Conservation (phyloP, 2,113 vertebrate species). For the Andinoacara biseriatus region DNA sequence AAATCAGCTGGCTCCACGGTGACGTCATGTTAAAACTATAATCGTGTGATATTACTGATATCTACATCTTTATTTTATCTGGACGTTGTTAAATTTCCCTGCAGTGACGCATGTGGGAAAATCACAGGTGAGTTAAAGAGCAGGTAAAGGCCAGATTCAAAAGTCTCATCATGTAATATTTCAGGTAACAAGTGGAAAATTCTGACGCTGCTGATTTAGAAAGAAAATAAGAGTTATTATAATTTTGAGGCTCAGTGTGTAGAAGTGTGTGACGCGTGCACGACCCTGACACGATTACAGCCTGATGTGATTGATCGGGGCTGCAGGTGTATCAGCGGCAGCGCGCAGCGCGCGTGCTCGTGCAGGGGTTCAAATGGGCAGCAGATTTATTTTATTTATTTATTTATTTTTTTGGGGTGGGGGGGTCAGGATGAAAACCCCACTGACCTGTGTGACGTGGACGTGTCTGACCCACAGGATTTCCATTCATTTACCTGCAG, state of each 20-base stretch:
- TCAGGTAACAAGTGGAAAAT: neutral
- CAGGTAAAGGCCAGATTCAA: no score
- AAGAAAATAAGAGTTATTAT: accelerated
- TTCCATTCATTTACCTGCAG: constrained; percentile 55
- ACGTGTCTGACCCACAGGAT: constrained; percentile 25
- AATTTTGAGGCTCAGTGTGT: neutral
- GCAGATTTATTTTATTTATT: neutral
- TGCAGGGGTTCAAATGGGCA: constrained; percentile 11
- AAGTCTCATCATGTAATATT: neutral
- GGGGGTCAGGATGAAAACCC: constrained; percentile 23
- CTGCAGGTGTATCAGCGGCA: neutral
- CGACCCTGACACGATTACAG: neutral
- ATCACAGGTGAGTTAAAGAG: no score
- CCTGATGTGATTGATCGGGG: constrained; percentile 10
- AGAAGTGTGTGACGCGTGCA: neutral
- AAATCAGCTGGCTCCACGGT: neutral
- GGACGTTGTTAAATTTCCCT: neutral
- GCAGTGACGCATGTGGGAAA: accelerated
- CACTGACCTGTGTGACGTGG: constrained; percentile 4
- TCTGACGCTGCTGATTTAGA: neutral
- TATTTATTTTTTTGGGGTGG: no score
- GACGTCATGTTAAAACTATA: neutral
- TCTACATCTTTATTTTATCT: no score
- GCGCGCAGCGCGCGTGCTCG: neutral
- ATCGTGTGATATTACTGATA: neutral